phyloP scores from a whole-genome alignment of 2,888 invertebrate species.

The Tiphia femorata region DNA sequence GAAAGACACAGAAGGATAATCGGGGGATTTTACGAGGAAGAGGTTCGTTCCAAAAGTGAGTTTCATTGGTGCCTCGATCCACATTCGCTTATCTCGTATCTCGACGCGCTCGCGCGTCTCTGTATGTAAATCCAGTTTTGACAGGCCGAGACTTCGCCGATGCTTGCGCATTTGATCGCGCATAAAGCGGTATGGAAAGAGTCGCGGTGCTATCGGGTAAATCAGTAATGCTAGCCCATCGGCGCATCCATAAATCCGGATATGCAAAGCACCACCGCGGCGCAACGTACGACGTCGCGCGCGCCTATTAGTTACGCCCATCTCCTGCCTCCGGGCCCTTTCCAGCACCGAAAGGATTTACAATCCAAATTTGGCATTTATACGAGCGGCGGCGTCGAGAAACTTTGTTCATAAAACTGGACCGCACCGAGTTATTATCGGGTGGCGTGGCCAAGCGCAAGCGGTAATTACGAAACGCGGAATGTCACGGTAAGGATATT shows the following conservation, averaged over 20 bases:
- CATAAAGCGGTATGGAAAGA: background rate
- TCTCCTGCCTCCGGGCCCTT: background rate
- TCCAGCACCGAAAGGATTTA: background rate
- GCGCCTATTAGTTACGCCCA: constrained; percentile 1
- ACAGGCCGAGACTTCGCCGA: too few relatives aligned
- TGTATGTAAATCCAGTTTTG: too few relatives aligned
- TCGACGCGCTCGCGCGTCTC: too few relatives aligned
- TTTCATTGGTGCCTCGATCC: too few relatives aligned
- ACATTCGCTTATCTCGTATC: too few relatives aligned
- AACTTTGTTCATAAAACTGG: background rate
- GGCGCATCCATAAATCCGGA: constrained; percentile 1
- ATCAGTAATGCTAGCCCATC: constrained; percentile 2
- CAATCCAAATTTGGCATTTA: background rate
- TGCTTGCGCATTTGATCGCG: too few relatives aligned
- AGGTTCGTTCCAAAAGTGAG: too few relatives aligned
- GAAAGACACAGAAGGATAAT: too few relatives aligned
- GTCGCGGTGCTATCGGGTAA: background rate
- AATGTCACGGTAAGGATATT: background rate
- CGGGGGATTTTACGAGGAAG: too few relatives aligned
- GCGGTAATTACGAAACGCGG: background rate
- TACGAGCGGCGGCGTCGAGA: background rate
- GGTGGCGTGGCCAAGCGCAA: background rate
- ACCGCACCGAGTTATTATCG: background rate
- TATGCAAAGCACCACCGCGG: background rate
- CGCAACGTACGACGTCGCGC: background rate